Evolutionary conservation across 2,113 vertebrate species (phyloP).

Genomic region (Pyrgilauda ruficollis): DNA sequence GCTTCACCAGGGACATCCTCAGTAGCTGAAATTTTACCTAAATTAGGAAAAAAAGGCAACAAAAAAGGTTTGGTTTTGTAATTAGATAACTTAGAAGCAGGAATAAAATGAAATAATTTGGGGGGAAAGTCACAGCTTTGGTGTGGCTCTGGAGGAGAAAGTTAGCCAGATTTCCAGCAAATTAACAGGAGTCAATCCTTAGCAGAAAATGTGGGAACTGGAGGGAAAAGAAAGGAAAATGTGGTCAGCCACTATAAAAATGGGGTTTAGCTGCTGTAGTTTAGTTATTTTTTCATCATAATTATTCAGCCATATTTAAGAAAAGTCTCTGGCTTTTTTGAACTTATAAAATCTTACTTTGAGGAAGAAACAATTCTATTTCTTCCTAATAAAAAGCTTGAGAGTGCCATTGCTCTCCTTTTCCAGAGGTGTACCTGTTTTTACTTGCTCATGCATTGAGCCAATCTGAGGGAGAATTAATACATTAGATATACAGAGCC

Average conservation of each 20-base stretch:
- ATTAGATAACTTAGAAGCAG: neutral
- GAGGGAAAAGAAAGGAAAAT: accelerated
- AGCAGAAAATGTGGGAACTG: neutral
- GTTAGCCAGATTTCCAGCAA: neutral
- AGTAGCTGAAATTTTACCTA: neutral
- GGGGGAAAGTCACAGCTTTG: neutral
- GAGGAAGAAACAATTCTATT: neutral
- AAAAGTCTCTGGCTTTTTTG: accelerated
- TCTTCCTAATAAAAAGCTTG: neutral
- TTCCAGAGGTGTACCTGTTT: slow-evolving; percentile 25
- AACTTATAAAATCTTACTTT: neutral
- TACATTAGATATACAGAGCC: slow-evolving; percentile 57
- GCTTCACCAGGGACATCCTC: neutral
- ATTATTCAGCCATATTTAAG: neutral
- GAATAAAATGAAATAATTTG: accelerated
- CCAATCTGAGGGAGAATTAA: slow-evolving; percentile 57
- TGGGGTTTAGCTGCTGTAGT: neutral
- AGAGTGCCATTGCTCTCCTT: neutral
- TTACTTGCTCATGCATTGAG: slow-evolving; percentile 40
- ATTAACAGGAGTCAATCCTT: neutral
- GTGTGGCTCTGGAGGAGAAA: neutral
- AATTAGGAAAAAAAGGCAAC: neutral
- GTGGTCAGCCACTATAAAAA: neutral
- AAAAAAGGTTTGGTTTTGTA: neutral
- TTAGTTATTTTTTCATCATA: neutral